Conservation (phyloP, 1,140 invertebrate species). For the Panagrolaimus sp. region DNA sequence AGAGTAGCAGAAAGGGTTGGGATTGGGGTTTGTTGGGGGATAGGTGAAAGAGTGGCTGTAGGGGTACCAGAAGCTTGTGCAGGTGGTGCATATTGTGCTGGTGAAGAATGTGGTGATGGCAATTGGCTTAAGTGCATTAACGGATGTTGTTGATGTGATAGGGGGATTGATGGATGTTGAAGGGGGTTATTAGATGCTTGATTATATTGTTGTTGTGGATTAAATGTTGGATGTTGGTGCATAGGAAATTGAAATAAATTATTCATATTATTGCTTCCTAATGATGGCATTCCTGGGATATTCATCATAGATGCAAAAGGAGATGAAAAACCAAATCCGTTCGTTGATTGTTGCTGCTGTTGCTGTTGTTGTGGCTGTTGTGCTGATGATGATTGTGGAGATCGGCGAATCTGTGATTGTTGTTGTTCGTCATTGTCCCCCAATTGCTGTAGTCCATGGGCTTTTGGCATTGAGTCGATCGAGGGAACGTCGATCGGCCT, state of each 20-base stretch:
- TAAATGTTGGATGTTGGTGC: neutral
- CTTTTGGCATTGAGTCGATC: too few relatives aligned
- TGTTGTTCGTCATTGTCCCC: too few relatives aligned
- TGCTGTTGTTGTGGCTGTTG: neutral
- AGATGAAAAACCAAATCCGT: constrained; percentile 9
- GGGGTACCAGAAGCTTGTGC: neutral
- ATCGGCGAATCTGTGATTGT: too few relatives aligned
- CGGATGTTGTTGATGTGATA: neutral
- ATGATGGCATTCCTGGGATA: neutral
- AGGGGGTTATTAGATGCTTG: neutral
- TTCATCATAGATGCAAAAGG: neutral
- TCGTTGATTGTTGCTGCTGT: neutral
- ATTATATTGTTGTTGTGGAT: neutral
- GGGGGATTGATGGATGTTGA: neutral
- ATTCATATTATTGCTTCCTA: too few relatives aligned
- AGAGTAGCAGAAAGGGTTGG: neutral
- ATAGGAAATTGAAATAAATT: neutral
- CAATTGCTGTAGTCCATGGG: too few relatives aligned
- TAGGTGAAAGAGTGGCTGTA: neutral
- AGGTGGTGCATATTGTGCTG: too few relatives aligned
- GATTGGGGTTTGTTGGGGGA: neutral
- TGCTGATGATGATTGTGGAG: neutral
- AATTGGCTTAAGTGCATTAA: neutral
- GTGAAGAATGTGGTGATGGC: neutral
- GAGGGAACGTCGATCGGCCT: neutral